Percentiles rank a stretch among this genome's conserved stretches.
phyloP scores from a whole-genome alignment of 1,140 invertebrate genomes.

The Drosophila athabasca region DNA sequence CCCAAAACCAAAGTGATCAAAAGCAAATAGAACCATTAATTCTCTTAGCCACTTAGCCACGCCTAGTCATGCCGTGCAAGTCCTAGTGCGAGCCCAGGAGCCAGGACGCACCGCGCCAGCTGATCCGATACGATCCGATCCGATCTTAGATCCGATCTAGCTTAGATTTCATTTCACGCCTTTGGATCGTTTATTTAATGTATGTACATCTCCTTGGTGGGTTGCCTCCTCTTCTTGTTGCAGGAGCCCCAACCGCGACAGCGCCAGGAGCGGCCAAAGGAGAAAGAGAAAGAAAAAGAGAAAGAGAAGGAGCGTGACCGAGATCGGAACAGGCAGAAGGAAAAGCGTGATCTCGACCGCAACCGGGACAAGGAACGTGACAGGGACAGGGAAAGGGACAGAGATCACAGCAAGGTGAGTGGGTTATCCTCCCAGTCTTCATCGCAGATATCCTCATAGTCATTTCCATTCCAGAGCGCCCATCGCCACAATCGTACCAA shows the following conservation, averaged over 20 bases:
- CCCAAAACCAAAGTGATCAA: slow-evolving; percentile 22
- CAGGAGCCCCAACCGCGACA: slow-evolving; percentile 48
- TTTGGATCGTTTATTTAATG: slow-evolving; percentile 18
- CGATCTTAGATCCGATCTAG: background rate
- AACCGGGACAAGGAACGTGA: slow-evolving; percentile 31
- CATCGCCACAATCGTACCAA: slow-evolving; percentile 58
- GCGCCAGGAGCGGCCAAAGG: slow-evolving; percentile 46
- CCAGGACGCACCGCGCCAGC: background rate
- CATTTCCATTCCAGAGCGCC: slow-evolving; percentile 21
- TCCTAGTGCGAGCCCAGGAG: background rate
- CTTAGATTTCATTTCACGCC: slow-evolving; percentile 13
- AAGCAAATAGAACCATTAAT: slow-evolving; percentile 22
- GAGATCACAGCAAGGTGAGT: slow-evolving; percentile 42
- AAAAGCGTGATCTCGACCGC: slow-evolving; percentile 43
- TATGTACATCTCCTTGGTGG: slow-evolving; percentile 9
- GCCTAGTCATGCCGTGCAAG: too few relatives aligned
- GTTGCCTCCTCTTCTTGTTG: slow-evolving; percentile 39
- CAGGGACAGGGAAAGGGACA: slow-evolving; percentile 21
- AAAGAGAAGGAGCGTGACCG: slow-evolving; percentile 45
- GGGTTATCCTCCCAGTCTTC: background rate
- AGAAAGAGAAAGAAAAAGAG: slow-evolving; percentile 46
- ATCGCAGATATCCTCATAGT: background rate
- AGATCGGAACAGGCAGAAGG: slow-evolving; percentile 46
- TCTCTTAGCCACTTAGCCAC: slow-evolving; percentile 36
- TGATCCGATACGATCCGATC: slow-evolving; percentile 1